Base-by-base conservation (phyloP, 2,797 vertebrate species). In the Eidolon dupreanum region DNA sequence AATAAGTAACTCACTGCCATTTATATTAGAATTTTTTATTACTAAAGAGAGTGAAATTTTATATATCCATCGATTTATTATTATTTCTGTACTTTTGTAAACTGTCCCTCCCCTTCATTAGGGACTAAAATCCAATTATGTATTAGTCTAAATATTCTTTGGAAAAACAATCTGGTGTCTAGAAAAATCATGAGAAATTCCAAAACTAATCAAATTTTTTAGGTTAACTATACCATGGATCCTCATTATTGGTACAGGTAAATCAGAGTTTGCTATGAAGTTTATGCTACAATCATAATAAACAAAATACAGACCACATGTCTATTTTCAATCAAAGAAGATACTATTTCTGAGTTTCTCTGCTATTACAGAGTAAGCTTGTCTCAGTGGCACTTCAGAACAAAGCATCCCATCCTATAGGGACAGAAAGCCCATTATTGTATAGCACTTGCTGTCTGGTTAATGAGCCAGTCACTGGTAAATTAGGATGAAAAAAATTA, bases 401-500 rank as follows among this genome's bases (percentile, higher is more conserved):
- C 85, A 95, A 94, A 96, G 93, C 71, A 61, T 71, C 33, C 36
- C 71, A 71, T 74, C 92, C 95, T 94, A 81, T 1, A 73, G 89
- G 38, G 88, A 96, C 90, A 96, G 61, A 79, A 86, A 84, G 91
- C 74, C 78, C 87, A 41, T 93, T 96, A 83, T 5, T 68, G 36
- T 12, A 31, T 24, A 55, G 49, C 38, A 89, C 81, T 93, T 93
- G 93, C 82, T 90, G 13, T 65, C 68, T 90, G 53, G 71, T 83
- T 89, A 85, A 94, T 89, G 78, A 97, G 53, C 88, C 66, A 66
- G 82, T 70, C 59, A 73, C 71, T 87, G 73, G 73, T 91, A 95
- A 95, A 89, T 91, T 28, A 94, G 75, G 90, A 94, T n/a, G 26
- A 95, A 93, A 95, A 75, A 84, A 81, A 92, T 68, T 70, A 91